Conservation (phyloP, 2,113 vertebrate genomes). For the Dipodomys stephensi region DNA sequence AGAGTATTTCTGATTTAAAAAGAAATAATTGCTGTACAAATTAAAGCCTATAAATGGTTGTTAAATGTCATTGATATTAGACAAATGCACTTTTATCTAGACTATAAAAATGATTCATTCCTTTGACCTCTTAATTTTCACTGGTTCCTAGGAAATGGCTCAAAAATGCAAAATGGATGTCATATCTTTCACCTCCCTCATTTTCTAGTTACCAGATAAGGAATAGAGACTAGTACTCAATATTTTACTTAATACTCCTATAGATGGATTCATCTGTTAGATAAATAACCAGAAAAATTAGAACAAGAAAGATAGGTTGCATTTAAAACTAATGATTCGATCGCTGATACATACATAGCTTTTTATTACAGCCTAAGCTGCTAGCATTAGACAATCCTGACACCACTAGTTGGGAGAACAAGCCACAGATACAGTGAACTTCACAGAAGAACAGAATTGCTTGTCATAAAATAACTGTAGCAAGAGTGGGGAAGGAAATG, state of each 20-base stretch:
- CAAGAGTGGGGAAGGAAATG: conserved; percentile 13
- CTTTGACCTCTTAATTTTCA: not conserved
- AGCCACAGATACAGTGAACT: conserved; percentile 27
- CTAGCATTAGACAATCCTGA: conserved; percentile 21
- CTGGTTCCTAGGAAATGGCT: not conserved
- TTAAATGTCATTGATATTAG: not conserved
- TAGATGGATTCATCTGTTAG: no score
- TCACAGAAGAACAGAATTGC: conserved; percentile 49
- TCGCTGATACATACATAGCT: not conserved
- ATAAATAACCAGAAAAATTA: no score
- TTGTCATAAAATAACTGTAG: conserved; percentile 34
- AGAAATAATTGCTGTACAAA: not conserved
- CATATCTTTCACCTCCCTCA: not conserved
- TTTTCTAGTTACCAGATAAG: not conserved
- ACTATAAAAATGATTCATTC: not conserved
- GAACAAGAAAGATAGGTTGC: not conserved
- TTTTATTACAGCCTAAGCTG: conserved; percentile 30
- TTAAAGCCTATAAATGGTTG: not conserved
- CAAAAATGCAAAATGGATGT: not conserved
- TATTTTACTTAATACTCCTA: no score
- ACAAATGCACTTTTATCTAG: not conserved
- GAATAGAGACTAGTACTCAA: not conserved
- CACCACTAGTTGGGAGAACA: not conserved
- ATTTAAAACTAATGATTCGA: not conserved
- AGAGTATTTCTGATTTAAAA: not conserved